phyloP scores from a whole-genome alignment of 2,797 vertebrate genomes.

The Danio albolineatus region DNA sequence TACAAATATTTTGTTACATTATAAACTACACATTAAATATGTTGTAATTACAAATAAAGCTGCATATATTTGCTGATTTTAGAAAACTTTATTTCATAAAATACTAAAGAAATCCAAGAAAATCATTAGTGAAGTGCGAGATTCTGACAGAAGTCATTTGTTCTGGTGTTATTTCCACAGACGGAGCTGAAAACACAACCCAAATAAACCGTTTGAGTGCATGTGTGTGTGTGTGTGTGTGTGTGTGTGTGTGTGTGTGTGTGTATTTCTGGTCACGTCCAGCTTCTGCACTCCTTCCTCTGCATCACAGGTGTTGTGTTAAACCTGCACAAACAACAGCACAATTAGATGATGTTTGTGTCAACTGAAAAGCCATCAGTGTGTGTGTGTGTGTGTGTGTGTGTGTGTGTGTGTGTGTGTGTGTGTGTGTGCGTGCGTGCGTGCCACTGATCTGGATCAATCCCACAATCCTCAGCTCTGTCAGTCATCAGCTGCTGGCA shows the following conservation, averaged over 20 bases:
- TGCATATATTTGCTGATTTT: background rate
- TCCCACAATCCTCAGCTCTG: slow-evolving; percentile 16
- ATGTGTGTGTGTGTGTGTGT: too few relatives aligned
- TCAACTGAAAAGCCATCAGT: too few relatives aligned
- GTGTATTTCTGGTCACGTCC: too few relatives aligned
- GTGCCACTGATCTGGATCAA: slow-evolving; percentile 8
- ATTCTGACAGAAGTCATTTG: background rate
- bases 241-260: too few relatives aligned
- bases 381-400: too few relatives aligned
- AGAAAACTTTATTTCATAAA: too few relatives aligned
- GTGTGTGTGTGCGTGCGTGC: too few relatives aligned
- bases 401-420: too few relatives aligned
- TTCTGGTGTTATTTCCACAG: background rate
- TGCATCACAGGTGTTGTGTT: slow-evolving; percentile 4
- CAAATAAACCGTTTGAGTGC: background rate
- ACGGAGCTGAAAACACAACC: background rate
- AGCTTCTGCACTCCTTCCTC: background rate
- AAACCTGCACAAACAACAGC: slow-evolving; percentile 65
- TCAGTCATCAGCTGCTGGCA: slow-evolving; percentile 6
- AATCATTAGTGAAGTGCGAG: background rate
- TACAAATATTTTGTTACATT: too few relatives aligned
- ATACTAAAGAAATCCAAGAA: background rate
- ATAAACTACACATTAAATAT: too few relatives aligned
- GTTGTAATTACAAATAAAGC: too few relatives aligned
- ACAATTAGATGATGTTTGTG: slow-evolving; percentile 53